phyloP scores from a whole-genome alignment of 2,113 vertebrate species.

The Sitta europaea region DNA sequence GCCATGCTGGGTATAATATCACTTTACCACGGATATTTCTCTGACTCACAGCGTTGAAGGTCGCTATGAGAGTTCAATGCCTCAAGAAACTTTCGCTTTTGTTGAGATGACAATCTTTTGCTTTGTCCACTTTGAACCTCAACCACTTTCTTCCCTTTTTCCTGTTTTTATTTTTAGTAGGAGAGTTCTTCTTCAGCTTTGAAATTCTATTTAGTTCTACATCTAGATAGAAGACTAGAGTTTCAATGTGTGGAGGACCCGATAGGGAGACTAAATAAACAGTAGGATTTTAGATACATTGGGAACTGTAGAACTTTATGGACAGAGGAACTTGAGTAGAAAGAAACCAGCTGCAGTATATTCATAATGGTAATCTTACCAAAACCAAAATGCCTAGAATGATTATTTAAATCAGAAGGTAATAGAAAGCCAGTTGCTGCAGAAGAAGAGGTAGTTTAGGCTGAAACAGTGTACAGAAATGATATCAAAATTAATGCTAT shows the following conservation, averaged over 20 bases:
- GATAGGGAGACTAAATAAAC: background rate
- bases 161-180: background rate
- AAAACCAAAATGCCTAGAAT: background rate
- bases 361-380: background rate
- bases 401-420: background rate
- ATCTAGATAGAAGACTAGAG: background rate
- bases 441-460: background rate
- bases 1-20: background rate
- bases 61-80: background rate
- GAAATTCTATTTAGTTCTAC: background rate
- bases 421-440: background rate
- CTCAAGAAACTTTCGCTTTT: background rate
- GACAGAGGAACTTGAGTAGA: background rate
- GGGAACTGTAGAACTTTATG: background rate
- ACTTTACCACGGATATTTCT: background rate
- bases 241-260: background rate
- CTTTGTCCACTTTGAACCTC: background rate
- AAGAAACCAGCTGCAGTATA: background rate
- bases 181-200: background rate
- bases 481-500: background rate
- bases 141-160: background rate
- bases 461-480: background rate
- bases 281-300: background rate
- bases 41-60: background rate
- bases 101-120: background rate